Evolutionary conservation across 2,113 vertebrate species (phyloP).

Genomic region (Aramus guarauna): DNA sequence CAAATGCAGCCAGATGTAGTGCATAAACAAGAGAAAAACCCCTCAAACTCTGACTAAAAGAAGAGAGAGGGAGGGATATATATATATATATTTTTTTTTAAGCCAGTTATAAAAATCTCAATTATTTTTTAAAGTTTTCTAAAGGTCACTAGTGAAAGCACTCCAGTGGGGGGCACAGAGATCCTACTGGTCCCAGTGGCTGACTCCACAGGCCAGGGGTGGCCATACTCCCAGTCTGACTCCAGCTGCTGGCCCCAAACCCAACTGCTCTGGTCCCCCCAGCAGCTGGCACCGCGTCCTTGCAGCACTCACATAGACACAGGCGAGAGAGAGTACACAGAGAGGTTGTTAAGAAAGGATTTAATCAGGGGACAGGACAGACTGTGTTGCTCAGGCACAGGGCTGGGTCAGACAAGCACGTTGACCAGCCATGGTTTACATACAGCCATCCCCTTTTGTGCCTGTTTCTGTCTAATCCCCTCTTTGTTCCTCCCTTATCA

Average conservation of each 20-base stretch:
- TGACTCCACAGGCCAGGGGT: background rate
- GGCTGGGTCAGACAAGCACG: background rate
- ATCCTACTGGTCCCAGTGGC: background rate
- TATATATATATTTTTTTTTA: background rate
- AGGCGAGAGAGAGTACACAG: too few species aligned
- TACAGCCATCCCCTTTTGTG: background rate
- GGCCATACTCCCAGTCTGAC: background rate
- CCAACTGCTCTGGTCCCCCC: too few species aligned
- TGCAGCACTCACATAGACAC: background rate
- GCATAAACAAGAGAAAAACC: slow-evolving; percentile 3
- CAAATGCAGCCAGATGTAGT: slow-evolving; percentile 16
- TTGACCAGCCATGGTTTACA: background rate
- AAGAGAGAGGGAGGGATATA: background rate
- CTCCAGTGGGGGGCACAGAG: background rate
- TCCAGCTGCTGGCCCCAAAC: background rate
- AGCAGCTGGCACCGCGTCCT: background rate
- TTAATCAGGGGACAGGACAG: background rate
- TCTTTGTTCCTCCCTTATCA: background rate
- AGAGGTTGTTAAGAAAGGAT: background rate
- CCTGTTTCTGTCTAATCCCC: background rate
- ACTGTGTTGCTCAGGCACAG: background rate
- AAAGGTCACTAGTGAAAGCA: background rate
- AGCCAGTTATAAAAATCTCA: background rate
- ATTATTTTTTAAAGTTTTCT: background rate
- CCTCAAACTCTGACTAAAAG: background rate